A percentile compares a stretch with the other conserved stretches of the same genome.
These are phyloP conservation scores for Drosophila mayri DNA, from an alignment of 1,140 invertebrate species.

Conservation along the genomic window DNA sequence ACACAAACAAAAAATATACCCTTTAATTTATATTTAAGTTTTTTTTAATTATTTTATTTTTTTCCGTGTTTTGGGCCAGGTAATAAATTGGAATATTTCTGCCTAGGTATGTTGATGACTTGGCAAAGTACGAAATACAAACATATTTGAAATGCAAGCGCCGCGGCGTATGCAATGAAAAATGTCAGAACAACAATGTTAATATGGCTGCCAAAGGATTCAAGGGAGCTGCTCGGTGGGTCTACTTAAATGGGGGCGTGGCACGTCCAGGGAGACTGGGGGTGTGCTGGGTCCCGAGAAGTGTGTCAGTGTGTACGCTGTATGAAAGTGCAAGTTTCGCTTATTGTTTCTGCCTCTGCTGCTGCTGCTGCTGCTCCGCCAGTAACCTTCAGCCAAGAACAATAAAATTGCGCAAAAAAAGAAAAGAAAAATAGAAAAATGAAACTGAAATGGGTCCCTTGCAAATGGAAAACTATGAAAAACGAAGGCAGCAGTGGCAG, in stretches of 20 bases:
- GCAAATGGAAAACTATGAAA: constrained; percentile 76
- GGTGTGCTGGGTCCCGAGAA: constrained; percentile 13
- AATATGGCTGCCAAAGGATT: constrained; percentile 66
- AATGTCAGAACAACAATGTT: constrained; percentile 67
- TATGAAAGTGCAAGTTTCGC: constrained; percentile 75
- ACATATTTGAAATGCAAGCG: constrained; percentile 49
- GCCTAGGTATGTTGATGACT: constrained; percentile 37
- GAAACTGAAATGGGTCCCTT: constrained; percentile 69
- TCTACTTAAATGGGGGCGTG: constrained; percentile 21
- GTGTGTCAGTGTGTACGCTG: constrained; percentile 39
- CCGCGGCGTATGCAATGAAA: constrained; percentile 71
- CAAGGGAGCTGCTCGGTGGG: background rate
- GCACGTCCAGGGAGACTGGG: background rate
- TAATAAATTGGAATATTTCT: constrained; percentile 71
- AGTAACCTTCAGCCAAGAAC: constrained; percentile 70
- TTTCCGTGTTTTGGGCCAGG: constrained; percentile 41
- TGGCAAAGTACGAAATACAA: constrained; percentile 29
- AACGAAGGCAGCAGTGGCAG: constrained; percentile 19
- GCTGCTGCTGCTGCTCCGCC: constrained; percentile 10
- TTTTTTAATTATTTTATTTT: too few species aligned
- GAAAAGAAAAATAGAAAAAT: constrained; percentile 19
- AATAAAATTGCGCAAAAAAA: constrained; percentile 64
- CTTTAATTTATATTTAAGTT: too few species aligned
- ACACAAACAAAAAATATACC: too few species aligned
- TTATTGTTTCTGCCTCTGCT: constrained; percentile 55